Conservation (phyloP, 2,888 invertebrate genomes). For the Lordiphosa fenestrarum region DNA sequence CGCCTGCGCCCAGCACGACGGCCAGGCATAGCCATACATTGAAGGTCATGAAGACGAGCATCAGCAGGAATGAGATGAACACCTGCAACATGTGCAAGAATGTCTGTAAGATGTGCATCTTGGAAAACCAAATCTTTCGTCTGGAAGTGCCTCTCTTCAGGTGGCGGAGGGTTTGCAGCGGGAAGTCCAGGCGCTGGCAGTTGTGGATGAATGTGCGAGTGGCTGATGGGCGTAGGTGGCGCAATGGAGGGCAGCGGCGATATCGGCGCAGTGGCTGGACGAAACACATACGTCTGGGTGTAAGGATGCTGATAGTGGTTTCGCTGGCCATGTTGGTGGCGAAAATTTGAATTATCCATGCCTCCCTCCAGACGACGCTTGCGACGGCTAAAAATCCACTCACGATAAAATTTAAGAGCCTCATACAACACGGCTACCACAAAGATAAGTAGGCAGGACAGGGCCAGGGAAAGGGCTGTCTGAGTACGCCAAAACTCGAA, state of each 20-base stretch:
- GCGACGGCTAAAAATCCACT: conserved; percentile 31
- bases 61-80: conserved; percentile 91
- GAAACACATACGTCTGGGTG: neutral
- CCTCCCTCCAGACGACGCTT: conserved; percentile 36
- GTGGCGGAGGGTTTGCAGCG: too few relatives aligned
- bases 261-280: neutral
- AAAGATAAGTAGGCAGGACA: conserved; percentile 48
- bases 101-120: conserved; percentile 89
- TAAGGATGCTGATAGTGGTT: neutral
- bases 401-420: conserved; percentile 47
- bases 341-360: neutral
- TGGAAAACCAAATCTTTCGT: conserved; percentile 12
- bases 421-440: conserved; percentile 51
- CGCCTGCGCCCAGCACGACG: conserved; percentile 91
- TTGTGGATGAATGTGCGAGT: neutral
- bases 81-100: conserved; percentile 91
- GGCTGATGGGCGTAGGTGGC: neutral
- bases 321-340: neutral
- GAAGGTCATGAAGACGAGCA: conserved; percentile 98
- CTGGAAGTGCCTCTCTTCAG: neutral
- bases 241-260: conserved; percentile 3
- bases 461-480: conserved; percentile 2
- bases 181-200: neutral
- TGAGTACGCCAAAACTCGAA: conserved; percentile 48
- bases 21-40: conserved; percentile 95